Evolutionary conservation across 2,797 vertebrate genomes (phyloP).

Genomic region (Phoeniculus purpureus): DNA sequence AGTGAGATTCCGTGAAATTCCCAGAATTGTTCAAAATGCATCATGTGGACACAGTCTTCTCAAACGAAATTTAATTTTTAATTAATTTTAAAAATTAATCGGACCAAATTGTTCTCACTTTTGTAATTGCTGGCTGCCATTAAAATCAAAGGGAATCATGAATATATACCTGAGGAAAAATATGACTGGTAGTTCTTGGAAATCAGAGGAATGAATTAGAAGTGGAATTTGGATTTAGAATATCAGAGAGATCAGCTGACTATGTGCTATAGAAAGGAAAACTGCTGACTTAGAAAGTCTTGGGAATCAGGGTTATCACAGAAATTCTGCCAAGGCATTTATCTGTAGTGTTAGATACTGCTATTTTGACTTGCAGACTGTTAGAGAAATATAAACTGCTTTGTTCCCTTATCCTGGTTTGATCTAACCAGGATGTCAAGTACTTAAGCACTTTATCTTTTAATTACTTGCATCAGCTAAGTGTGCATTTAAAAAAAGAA

Average conservation of each 20-base stretch:
- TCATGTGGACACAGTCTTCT: not conserved
- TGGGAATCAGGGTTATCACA: constrained; percentile 25
- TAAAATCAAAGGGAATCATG: not conserved
- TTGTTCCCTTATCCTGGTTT: constrained; percentile 47
- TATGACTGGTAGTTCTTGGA: not conserved
- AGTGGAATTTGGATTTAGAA: constrained; percentile 38
- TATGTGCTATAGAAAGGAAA: not conserved
- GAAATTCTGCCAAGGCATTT: constrained; percentile 34
- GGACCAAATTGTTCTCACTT: not conserved
- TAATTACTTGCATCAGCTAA: constrained; percentile 71
- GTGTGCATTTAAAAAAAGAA: constrained; percentile 57
- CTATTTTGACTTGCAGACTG: constrained; percentile 35
- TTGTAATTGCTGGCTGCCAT: not conserved
- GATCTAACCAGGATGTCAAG: constrained; percentile 14
- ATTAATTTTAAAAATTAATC: not conserved
- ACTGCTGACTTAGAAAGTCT: constrained; percentile 37
- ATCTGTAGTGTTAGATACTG: constrained; percentile 1
- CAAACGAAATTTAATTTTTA: not conserved
- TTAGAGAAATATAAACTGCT: constrained; percentile 36
- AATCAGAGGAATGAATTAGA: constrained; percentile 30
- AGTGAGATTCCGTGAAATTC: not conserved
- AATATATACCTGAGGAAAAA: not conserved
- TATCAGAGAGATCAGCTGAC: constrained; percentile 13
- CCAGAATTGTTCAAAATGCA: not conserved
- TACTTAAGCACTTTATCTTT: constrained; percentile 62